Conservation (phyloP, 1,140 invertebrate species). For the Drosophila azteca region DNA sequence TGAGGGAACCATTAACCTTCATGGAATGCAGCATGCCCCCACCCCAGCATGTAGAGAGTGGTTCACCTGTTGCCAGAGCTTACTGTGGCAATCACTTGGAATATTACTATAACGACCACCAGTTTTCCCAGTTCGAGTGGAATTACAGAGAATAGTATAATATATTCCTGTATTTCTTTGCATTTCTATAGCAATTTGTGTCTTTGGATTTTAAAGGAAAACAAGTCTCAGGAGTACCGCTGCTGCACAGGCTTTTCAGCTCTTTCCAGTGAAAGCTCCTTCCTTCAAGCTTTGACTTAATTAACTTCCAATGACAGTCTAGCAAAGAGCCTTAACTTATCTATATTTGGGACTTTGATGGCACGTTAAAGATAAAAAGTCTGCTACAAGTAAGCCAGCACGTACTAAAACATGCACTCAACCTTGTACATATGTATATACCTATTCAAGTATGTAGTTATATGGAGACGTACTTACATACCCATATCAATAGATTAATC, state of each 20-base stretch:
- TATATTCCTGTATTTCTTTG: too few relatives aligned
- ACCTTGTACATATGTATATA: neutral
- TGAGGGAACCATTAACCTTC: slow-evolving; percentile 16
- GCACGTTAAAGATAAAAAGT: slow-evolving; percentile 19
- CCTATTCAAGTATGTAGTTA: too few relatives aligned
- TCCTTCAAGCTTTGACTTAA: neutral
- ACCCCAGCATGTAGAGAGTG: too few relatives aligned
- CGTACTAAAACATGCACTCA: slow-evolving; percentile 5
- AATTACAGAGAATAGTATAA: neutral
- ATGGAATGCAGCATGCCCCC: slow-evolving; percentile 12
- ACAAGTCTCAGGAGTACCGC: too few relatives aligned
- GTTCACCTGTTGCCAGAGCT: slow-evolving; percentile 23
- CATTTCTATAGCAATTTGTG: too few relatives aligned
- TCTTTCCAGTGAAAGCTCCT: neutral
- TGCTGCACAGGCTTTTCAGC: neutral
- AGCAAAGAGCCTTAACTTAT: slow-evolving; percentile 2
- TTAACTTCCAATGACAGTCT: neutral
- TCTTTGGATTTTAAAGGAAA: too few relatives aligned
- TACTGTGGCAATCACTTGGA: neutral
- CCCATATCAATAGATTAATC: too few relatives aligned
- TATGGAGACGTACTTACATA: too few relatives aligned
- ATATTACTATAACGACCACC: slow-evolving; percentile 2
- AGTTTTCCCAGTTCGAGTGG: neutral
- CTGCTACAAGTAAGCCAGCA: slow-evolving; percentile 10
- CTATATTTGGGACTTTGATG: slow-evolving; percentile 1